These are phyloP conservation scores for Polypterus senegalus DNA, from an alignment of 2,113 vertebrate species.

Conservation along the genomic window DNA sequence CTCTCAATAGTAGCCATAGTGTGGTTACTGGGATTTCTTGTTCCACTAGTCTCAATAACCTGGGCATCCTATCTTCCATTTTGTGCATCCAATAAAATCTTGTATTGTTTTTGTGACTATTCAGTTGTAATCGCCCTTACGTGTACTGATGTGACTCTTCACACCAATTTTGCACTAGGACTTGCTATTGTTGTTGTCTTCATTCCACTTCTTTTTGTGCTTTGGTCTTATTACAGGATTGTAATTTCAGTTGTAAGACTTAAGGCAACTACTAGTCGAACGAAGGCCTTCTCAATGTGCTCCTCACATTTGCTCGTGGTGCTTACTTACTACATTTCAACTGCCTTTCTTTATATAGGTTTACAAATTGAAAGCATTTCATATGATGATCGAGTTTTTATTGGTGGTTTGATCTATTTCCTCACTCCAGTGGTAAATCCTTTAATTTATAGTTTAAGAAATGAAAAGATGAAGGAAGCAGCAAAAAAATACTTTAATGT, in stretches of 20 bases:
- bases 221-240: neutral
- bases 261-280: neutral
- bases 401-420: neutral
- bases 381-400: neutral
- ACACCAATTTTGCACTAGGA: neutral
- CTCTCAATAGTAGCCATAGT: too few relatives aligned
- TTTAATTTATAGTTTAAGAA: neutral
- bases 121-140: neutral
- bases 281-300: neutral
- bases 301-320: neutral
- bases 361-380: neutral
- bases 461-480: neutral
- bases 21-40: too few relatives aligned
- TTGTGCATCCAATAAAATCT: neutral
- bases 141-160: neutral
- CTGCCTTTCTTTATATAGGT: neutral
- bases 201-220: neutral
- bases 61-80: neutral
- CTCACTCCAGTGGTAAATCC: neutral
- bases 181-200: neutral
- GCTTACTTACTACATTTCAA: neutral
- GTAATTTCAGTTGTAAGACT: neutral
- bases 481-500: neutral
- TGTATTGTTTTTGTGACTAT: neutral
- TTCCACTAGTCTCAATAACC: too few relatives aligned